Conservation (phyloP, 1,140 invertebrate genomes). For the Drosophila virilis region DNA sequence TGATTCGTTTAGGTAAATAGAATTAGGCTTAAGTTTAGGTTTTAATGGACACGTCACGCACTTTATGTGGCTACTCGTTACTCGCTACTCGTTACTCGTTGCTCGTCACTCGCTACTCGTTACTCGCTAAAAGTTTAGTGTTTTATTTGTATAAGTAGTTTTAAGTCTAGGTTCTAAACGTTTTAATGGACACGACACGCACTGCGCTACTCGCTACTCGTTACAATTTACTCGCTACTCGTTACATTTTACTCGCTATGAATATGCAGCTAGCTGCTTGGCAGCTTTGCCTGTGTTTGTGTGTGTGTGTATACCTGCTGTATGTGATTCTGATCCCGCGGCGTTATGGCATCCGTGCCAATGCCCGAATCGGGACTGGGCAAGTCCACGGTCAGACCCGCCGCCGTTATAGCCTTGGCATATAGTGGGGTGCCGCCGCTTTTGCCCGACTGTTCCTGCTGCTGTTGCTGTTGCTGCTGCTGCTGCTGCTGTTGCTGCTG, state of each 20-base stretch:
- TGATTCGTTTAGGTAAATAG: neutral
- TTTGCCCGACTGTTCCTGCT: conserved; percentile 56
- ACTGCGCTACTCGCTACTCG: conserved; percentile 18
- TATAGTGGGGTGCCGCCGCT: conserved; percentile 74
- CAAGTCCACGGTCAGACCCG: conserved; percentile 94
- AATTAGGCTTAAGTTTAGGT: neutral
- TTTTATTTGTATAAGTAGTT: neutral
- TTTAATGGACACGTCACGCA: conserved; percentile 20
- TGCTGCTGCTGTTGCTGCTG: conserved; percentile 54
- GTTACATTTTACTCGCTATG: conserved; percentile 16
- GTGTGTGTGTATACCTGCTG: conserved; percentile 89
- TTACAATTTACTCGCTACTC: conserved; percentile 10
- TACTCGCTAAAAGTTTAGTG: neutral
- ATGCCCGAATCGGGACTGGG: conserved; percentile 96
- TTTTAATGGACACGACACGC: conserved; percentile 65
- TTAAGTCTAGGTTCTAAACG: neutral
- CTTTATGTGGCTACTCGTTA: neutral
- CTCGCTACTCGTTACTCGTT: conserved; percentile 2
- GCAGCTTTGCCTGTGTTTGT: neutral
- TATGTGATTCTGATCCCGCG: conserved; percentile 93
- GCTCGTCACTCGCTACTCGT: conserved; percentile 27
- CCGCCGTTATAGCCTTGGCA: conserved; percentile 85
- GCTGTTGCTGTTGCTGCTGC: conserved; percentile 69
- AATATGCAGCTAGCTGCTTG: neutral
- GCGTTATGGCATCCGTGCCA: conserved; percentile 95